Conservation (phyloP, 2,797 vertebrate species). For the Onychomys leucogaster region DNA sequence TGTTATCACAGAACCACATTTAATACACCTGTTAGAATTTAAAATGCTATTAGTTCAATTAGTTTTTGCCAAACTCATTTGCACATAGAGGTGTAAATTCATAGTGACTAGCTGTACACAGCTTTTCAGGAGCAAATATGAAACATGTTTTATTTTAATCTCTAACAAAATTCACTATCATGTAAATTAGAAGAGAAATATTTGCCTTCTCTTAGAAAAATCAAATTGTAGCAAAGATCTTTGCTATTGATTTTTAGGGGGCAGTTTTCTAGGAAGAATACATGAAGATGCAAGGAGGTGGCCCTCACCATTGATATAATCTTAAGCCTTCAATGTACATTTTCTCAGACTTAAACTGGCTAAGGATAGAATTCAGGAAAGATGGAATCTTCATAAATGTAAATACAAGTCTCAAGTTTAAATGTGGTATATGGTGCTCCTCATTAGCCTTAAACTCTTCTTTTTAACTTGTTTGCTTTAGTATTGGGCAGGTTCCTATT, state of each 20-base stretch:
- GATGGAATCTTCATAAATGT: not conserved
- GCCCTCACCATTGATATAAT: too few species aligned
- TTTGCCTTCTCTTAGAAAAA: not conserved
- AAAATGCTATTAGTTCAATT: slow-evolving; percentile 37
- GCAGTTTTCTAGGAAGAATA: not conserved
- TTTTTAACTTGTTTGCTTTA: not conserved
- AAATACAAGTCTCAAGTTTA: not conserved
- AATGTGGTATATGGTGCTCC: not conserved
- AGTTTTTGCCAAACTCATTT: slow-evolving; percentile 43
- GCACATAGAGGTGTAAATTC: not conserved
- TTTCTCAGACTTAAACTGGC: not conserved
- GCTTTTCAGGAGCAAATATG: not conserved
- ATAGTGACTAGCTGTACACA: not conserved
- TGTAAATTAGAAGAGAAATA: not conserved
- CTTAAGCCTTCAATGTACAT: not conserved
- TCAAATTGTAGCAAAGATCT: not conserved
- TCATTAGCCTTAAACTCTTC: not conserved
- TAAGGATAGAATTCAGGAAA: not conserved
- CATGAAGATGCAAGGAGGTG: not conserved
- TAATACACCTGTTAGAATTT: slow-evolving; percentile 18
- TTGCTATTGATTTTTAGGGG: not conserved
- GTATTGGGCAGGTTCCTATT: too few species aligned
- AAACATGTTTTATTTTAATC: not conserved
- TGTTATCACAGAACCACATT: not conserved
- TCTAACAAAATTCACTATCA: not conserved